These are phyloP conservation scores for Gila robusta DNA, from an alignment of 2,797 vertebrate genomes.

Conservation along the genomic window DNA sequence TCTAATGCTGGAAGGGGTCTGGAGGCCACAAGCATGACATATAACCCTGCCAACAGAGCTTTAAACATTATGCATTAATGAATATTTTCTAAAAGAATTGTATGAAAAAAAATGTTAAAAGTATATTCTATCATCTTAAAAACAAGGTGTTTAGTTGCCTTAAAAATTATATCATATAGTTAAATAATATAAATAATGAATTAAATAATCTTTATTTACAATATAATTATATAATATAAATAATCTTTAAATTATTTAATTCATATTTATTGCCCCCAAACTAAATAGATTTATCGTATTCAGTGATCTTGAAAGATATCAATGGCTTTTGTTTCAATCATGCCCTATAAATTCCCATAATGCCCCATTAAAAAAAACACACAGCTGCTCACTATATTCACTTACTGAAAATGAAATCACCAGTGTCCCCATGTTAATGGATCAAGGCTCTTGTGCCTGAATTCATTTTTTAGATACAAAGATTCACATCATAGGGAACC, in stretches of 20 bases:
- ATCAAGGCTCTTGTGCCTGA: not conserved
- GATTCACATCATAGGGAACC: not conserved
- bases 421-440: not conserved
- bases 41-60: not conserved
- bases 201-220: not conserved
- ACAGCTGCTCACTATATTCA: not conserved
- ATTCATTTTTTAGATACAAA: not conserved
- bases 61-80: conserved; percentile 6
- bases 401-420: not conserved
- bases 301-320: not conserved
- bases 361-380: not conserved
- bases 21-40: conserved; percentile 35
- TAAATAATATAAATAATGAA: not conserved
- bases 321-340: not conserved
- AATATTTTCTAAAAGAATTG: not conserved
- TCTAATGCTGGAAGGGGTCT: conserved; percentile 41
- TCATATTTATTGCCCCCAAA: not conserved
- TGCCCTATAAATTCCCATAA: not conserved
- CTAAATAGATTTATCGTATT: not conserved
- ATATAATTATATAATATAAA: not conserved
- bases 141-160: not conserved
- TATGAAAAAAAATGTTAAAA: not conserved
- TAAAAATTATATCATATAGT: not conserved
- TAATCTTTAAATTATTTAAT: not conserved
- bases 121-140: not conserved